phyloP scores from a whole-genome alignment of 1,140 invertebrate genomes.

The Colletes gigas region DNA sequence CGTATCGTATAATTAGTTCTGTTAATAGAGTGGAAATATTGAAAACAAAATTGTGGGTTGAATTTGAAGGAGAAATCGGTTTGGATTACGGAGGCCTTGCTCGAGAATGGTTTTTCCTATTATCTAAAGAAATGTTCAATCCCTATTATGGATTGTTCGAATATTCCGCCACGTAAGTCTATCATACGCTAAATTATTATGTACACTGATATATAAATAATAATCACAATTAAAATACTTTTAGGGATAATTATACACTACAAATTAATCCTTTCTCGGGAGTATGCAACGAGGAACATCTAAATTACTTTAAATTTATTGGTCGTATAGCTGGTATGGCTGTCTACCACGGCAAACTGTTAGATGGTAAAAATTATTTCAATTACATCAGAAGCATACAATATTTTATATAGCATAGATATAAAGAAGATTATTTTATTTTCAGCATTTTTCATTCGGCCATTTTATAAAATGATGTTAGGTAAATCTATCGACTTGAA shows the following conservation, averaged over 20 bases:
- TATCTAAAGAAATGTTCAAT: constrained; percentile 99
- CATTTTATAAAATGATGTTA: constrained; percentile 99
- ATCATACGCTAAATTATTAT: constrained; percentile 4
- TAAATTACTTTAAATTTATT: constrained; percentile 99
- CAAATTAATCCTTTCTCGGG: constrained; percentile 99
- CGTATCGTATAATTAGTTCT: constrained; percentile 93
- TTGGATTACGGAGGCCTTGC: constrained; percentile 98
- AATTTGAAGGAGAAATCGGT: constrained; percentile 98
- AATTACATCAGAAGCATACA: not conserved
- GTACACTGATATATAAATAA: constrained; percentile 12
- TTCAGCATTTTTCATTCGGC: constrained; percentile 98
- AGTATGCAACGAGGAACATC: constrained; percentile 97
- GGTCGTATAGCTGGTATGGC: constrained; percentile 99
- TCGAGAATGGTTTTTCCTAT: constrained; percentile 98
- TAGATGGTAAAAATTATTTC: constrained; percentile 88
- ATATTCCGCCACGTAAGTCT: constrained; percentile 93
- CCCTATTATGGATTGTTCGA: constrained; percentile 99
- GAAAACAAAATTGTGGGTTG: constrained; percentile 98
- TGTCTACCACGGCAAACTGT: constrained; percentile 98
- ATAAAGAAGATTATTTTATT: constrained; percentile 44
- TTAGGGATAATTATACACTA: constrained; percentile 98
- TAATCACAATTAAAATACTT: constrained; percentile 67
- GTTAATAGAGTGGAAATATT: constrained; percentile 93
- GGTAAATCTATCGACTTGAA: constrained; percentile 95
- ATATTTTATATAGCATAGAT: not conserved